Evolutionary conservation across 2,113 vertebrate species (phyloP), one percentile per base, ranked within the genome.

Genomic region (Pteruthius melanotis): DNA sequence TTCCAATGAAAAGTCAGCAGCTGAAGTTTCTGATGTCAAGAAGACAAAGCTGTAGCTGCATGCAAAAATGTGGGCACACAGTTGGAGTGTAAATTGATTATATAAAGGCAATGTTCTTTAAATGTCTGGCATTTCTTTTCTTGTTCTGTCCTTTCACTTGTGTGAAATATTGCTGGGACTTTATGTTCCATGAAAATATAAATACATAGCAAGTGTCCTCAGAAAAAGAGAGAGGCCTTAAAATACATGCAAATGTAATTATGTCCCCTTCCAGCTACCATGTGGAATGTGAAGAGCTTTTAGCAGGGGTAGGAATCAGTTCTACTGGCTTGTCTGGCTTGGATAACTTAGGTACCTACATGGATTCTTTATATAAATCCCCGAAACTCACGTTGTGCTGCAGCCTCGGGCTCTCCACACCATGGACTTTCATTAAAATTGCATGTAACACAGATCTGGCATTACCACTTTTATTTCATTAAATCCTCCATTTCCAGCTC

Each of bases 91-190:
- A 86, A 86, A 86, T 26, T 81, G 60, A 57, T 90, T 90, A 69
- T 27, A 31, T 68, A 82, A 95, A 75, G 61, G 64, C 22, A 79
- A 88, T 7, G 18, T 83, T 90, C 66, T 85, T 82, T 79, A 61
- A 69, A 72, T 39, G 15, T 69, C 57, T 85, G 71, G 15, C 54
- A 93, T 83, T 91, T 80, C n/a, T 60, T 87, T 83, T 85, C 63
- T 83, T 75, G 23, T 80, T 90, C 76, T 90, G 60, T 90, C 83
- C 76, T 92, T 93, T 91, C 56, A 78, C 52, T 90, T 66, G 11
- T 64, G 56, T 56, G 56, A 80, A 91, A 65, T 69, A 90, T n/a
- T 69, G 45, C 28, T 90, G 28, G 39, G 35, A 83, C 60, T 89
- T 78, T 15, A 52, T 60, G 45, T 91, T 90, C 44, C 60, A 56